Conservation (phyloP, 2,888 invertebrate species). For the Dioctria rufipes region DNA sequence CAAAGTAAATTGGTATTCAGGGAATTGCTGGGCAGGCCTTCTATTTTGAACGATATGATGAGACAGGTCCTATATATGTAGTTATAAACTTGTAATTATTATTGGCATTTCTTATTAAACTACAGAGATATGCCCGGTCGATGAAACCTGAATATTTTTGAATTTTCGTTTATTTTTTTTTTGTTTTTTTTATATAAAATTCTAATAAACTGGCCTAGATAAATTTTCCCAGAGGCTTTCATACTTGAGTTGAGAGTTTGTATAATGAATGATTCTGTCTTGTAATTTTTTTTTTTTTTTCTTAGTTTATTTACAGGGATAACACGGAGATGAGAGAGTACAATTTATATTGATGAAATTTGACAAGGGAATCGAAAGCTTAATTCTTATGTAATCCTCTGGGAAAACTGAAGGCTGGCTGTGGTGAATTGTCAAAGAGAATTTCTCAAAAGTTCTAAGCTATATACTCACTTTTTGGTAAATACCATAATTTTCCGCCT, state of each 20-base stretch:
- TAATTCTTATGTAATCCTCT: slow-evolving; percentile 7
- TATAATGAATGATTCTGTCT: too few species aligned
- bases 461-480: neutral
- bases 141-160: neutral
- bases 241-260: neutral
- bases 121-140: neutral
- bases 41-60: neutral
- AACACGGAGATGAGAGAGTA: neutral
- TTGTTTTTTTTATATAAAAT: neutral
- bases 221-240: neutral
- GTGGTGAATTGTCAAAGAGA: neutral
- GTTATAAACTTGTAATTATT: slow-evolving; percentile 1
- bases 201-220: neutral
- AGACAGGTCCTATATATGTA: neutral
- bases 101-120: neutral
- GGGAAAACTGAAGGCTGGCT: neutral
- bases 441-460: neutral
- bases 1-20: slow-evolving; percentile 15
- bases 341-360: neutral
- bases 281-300: too few species aligned
- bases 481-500: slow-evolving; percentile 15
- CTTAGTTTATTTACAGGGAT: too few species aligned
- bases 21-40: neutral
- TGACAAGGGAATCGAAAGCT: slow-evolving; percentile 10
- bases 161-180: too few species aligned